These are phyloP conservation scores for Ciconia stormi DNA, from an alignment of 2,113 vertebrate species.

Conservation along the genomic window DNA sequence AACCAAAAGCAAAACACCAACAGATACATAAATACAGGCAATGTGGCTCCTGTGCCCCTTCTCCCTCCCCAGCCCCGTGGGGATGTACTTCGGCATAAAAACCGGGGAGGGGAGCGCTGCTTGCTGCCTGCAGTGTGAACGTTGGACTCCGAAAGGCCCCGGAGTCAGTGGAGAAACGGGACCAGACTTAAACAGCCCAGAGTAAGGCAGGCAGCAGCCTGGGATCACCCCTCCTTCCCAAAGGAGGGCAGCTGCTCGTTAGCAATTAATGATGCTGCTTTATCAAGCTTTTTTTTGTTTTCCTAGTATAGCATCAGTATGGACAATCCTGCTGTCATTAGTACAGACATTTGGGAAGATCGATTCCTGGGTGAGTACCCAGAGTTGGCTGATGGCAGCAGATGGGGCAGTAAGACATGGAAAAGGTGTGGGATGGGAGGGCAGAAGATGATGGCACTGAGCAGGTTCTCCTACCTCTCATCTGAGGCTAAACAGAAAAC, in stretches of 20 bases:
- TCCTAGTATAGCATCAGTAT: background rate
- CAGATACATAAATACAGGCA: constrained; percentile 9
- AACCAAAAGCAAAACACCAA: background rate
- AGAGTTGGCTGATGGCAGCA: background rate
- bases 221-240: background rate
- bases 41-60: background rate
- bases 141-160: background rate
- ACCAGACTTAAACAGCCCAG: background rate
- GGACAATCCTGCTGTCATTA: background rate
- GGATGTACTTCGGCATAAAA: background rate
- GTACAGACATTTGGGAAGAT: rapidly evolving
- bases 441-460: background rate
- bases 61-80: background rate
- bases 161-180: background rate
- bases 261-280: background rate
- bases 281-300: background rate
- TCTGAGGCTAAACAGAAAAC: background rate
- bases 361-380: rapidly evolving
- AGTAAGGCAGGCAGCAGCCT: constrained; percentile 5
- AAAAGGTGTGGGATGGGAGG: background rate
- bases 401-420: background rate
- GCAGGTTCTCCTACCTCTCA: background rate
- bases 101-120: background rate
- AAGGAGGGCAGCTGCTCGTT: background rate
- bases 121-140: background rate